A percentile compares a stretch with the other conserved stretches of the same genome.
phyloP scores from a whole-genome alignment of 2,113 vertebrate species.

The Cryptoleucopteryx plumbea region DNA sequence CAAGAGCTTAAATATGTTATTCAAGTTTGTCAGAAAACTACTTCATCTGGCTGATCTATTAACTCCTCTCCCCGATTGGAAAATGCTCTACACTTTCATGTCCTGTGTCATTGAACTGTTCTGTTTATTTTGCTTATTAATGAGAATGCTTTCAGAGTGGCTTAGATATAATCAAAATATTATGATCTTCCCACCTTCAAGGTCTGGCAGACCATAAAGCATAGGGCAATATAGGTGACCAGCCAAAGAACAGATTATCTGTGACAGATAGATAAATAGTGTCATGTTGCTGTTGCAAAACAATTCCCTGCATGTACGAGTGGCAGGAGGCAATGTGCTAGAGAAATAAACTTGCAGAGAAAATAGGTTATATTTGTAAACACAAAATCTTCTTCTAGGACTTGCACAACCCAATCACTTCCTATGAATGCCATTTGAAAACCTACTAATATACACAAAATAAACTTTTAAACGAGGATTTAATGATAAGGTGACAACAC shows the following conservation, averaged over 20 bases:
- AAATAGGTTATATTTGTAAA: not conserved
- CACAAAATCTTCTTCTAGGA: not conserved
- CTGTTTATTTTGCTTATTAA: slow-evolving; percentile 27
- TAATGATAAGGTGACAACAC: not conserved
- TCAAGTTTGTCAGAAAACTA: not conserved
- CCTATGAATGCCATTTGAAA: not conserved
- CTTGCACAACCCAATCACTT: not conserved
- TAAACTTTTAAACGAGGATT: not conserved
- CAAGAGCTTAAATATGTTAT: not conserved
- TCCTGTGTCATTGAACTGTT: not conserved
- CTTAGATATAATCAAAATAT: slow-evolving; percentile 35
- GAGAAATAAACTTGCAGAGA: slow-evolving; percentile 1
- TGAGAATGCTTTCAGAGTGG: not conserved
- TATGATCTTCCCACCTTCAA: slow-evolving; percentile 27
- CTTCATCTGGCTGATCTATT: not conserved
- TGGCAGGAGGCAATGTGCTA: not conserved
- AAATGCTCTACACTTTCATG: not conserved
- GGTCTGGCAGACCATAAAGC: slow-evolving; percentile 5
- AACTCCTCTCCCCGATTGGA: not conserved
- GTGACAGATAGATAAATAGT: not conserved
- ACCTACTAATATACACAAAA: not conserved
- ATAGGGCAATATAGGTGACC: not conserved
- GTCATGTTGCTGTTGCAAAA: slow-evolving; percentile 3
- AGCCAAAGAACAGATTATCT: slow-evolving; percentile 26
- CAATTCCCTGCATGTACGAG: not conserved